These are phyloP conservation scores for Rhagium mordax DNA, from an alignment of 2,888 invertebrate species.

Conservation along the genomic window DNA sequence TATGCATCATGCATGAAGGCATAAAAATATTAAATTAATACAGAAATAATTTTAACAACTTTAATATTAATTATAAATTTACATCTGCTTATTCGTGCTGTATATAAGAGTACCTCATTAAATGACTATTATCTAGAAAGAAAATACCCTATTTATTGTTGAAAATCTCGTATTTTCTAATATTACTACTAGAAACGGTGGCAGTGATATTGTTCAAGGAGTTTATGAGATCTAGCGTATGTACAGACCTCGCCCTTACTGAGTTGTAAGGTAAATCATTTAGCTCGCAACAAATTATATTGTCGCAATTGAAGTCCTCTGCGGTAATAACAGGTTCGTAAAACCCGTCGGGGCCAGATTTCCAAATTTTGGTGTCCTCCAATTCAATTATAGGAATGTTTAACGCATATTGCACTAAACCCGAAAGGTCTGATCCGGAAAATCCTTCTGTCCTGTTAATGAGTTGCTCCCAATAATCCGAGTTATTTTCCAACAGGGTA, in stretches of 20 bases:
- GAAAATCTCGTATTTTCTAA: conserved; percentile 58
- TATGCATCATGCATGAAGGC: too few species aligned
- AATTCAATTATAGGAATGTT: conserved; percentile 71
- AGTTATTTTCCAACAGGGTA: conserved; percentile 50
- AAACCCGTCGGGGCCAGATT: conserved; percentile 55
- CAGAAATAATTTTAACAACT: too few species aligned
- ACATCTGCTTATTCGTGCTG: too few species aligned
- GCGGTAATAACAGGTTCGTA: conserved; percentile 55
- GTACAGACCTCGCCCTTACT: conserved; percentile 59
- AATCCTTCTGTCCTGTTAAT: conserved; percentile 71
- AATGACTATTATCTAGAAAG: too few species aligned
- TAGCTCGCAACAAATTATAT: conserved; percentile 52
- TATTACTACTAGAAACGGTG: conserved; percentile 59
- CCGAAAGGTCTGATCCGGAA: conserved; percentile 73
- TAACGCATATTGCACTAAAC: conserved; percentile 64
- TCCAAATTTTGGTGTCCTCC: conserved; percentile 67
- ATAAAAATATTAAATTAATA: too few species aligned
- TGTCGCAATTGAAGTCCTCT: conserved; percentile 45
- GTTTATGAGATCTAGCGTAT: conserved; percentile 61
- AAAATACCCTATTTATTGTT: conserved; percentile 1
- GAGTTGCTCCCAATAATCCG: conserved; percentile 45
- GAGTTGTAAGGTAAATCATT: conserved; percentile 58
- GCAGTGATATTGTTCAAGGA: conserved; percentile 57
- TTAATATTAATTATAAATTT: too few species aligned
- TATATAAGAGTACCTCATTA: too few species aligned